These are phyloP conservation scores for Onychomys torridus DNA, from an alignment of 2,797 vertebrate genomes.

Conservation along the genomic window DNA sequence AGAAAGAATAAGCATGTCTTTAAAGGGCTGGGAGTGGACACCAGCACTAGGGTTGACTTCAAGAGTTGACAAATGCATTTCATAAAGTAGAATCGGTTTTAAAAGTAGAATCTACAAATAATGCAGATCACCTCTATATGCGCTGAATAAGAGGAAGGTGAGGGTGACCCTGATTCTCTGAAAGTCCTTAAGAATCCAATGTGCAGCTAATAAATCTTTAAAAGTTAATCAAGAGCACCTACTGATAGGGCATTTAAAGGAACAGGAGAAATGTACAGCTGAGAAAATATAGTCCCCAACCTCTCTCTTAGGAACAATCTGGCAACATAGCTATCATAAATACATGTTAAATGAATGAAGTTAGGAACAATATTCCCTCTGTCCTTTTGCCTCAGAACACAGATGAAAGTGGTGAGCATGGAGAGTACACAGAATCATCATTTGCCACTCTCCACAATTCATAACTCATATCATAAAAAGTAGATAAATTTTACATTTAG, in stretches of 20 bases:
- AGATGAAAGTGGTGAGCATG: not conserved
- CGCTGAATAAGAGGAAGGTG: not conserved
- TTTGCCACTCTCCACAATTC: not conserved
- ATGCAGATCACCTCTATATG: not conserved
- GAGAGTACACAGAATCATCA: not conserved
- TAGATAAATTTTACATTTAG: conserved; percentile 20
- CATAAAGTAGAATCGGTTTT: not conserved
- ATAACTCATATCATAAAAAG: not conserved
- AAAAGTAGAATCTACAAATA: conserved; percentile 1
- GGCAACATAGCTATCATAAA: not conserved
- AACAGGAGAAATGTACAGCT: not conserved
- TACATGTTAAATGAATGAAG: not conserved
- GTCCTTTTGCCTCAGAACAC: not conserved
- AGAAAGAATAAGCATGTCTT: not conserved
- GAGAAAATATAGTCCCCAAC: not conserved
- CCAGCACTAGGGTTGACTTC: not conserved
- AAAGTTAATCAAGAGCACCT: conserved; percentile 26
- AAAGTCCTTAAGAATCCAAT: not conserved
- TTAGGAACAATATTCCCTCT: not conserved
- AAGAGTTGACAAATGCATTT: not conserved
- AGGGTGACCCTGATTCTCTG: not conserved
- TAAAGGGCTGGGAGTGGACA: not conserved
- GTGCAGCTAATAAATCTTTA: not conserved
- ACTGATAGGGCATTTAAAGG: not conserved
- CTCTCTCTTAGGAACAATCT: not conserved